These are phyloP conservation scores for Trinorchestia longiramus DNA, from an alignment of 1,140 invertebrate genomes.

Conservation along the genomic window DNA sequence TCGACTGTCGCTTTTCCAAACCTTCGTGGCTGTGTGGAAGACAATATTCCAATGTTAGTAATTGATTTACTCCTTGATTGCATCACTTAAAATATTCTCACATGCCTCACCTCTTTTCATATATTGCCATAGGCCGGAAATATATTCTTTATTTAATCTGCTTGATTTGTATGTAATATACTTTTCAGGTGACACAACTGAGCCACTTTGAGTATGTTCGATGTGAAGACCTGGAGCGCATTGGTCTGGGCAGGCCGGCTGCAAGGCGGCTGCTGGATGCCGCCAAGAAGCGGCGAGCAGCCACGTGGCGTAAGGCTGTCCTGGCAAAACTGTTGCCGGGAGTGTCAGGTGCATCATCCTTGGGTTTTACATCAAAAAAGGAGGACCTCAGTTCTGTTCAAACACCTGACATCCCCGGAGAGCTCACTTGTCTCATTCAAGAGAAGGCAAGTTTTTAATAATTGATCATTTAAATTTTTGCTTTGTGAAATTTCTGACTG, in stretches of 20 bases:
- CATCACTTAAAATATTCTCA: too few relatives aligned
- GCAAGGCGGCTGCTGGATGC: slow-evolving; percentile 89
- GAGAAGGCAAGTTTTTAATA: slow-evolving; percentile 76
- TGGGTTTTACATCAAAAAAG: slow-evolving; percentile 10
- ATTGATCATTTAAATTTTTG: not conserved
- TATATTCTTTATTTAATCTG: not conserved
- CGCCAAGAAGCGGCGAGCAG: slow-evolving; percentile 91
- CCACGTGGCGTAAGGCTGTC: slow-evolving; percentile 83
- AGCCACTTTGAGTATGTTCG: slow-evolving; percentile 97
- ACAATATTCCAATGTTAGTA: too few relatives aligned
- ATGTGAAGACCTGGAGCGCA: slow-evolving; percentile 91
- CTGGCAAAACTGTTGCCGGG: slow-evolving; percentile 85
- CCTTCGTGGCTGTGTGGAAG: too few relatives aligned
- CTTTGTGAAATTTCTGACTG: too few relatives aligned
- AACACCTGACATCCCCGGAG: slow-evolving; percentile 39
- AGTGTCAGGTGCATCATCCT: not conserved
- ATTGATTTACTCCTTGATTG: too few relatives aligned
- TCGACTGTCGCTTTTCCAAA: too few relatives aligned
- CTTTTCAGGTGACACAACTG: slow-evolving; percentile 81
- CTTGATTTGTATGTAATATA: not conserved
- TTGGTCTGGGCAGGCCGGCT: slow-evolving; percentile 93
- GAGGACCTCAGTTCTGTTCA: slow-evolving; percentile 27
- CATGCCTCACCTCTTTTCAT: too few relatives aligned
- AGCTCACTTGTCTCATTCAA: slow-evolving; percentile 81
- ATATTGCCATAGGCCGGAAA: too few relatives aligned